phyloP scores from a whole-genome alignment of 2,888 invertebrate genomes.

The Mesochorus sp. region DNA sequence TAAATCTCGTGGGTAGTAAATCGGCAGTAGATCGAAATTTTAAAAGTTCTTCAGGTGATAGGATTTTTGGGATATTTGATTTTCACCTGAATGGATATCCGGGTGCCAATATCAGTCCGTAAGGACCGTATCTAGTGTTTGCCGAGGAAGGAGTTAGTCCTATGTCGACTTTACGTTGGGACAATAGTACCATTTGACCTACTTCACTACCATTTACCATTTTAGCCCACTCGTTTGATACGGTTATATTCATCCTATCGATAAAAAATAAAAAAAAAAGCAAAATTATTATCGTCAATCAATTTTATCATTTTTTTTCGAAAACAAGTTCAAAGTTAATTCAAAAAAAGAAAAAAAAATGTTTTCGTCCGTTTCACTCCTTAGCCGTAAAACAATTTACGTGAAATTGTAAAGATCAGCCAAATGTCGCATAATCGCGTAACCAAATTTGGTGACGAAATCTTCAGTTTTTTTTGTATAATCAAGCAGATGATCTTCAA shows the following conservation, averaged over 20 bases:
- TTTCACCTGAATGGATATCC: slow-evolving; percentile 54
- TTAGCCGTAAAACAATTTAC: slow-evolving; percentile 56
- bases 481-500: slow-evolving; percentile 72
- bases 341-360: no score
- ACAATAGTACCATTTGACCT: slow-evolving; percentile 48
- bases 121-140: slow-evolving; percentile 36
- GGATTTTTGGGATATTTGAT: neutral
- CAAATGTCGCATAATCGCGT: slow-evolving; percentile 67
- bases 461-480: slow-evolving; percentile 69
- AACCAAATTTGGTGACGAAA: slow-evolving; percentile 72
- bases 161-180: slow-evolving; percentile 32
- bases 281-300: no score
- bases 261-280: no score
- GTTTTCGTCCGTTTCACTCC: neutral
- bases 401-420: slow-evolving; percentile 74
- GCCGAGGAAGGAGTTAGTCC: slow-evolving; percentile 34
- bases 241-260: slow-evolving; percentile 14
- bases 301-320: no score
- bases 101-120: slow-evolving; percentile 35
- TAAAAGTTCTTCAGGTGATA: neutral
- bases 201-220: slow-evolving; percentile 43
- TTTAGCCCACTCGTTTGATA: slow-evolving; percentile 37
- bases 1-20: neutral
- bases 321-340: no score
- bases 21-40: no score